Evolutionary conservation across 2,797 vertebrate species (phyloP), one percentile per base, ranked within the genome.

Genomic region (Tenualosa ilisha): DNA sequence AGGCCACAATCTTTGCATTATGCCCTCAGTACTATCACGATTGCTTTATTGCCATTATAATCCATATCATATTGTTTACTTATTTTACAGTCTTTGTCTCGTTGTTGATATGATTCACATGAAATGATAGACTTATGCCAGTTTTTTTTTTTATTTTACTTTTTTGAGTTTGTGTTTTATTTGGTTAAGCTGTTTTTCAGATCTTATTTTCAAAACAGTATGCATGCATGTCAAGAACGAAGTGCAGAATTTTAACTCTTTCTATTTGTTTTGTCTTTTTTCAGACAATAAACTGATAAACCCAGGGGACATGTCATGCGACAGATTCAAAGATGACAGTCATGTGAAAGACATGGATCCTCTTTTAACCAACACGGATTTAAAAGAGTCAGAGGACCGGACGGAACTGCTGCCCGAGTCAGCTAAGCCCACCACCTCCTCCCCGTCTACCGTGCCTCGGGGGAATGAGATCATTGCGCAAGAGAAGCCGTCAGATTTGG

Each of bases 301-400:
- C 94, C 92, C 95, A 63, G 94, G 91, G 91, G 96, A 96, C 86
- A 88, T 93, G 15, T 91, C 92, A 85, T 96, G 95, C 84, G 96
- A 96, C 90, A 93, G 95, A 89, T 96, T 96, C 91, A 95, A 95
- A 92, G 96, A 96, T 83, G 95, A 96, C 86, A 92, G 26, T 88
- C 92, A 92, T 53, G 92, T 91, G 86, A 96, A 96, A 94, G 95
- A 96, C 89, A 87, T 91, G 91, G 96, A 96, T 86, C 95, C 94
- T 83, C 93, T 95, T 88, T 95, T 97, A 89, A 97, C 96, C 94
- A 97, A 98, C 92, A 96, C 97, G 93, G 97, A 98, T 93, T 96
- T 97, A 94, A 98, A 97, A 93, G 97, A 97, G 82, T 91, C 93
- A 9, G 97, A 98, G 88, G 96, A 97, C 89, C 89, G 96, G 95